Conservation (phyloP, 2,113 vertebrate species). For the Canis aureus region DNA sequence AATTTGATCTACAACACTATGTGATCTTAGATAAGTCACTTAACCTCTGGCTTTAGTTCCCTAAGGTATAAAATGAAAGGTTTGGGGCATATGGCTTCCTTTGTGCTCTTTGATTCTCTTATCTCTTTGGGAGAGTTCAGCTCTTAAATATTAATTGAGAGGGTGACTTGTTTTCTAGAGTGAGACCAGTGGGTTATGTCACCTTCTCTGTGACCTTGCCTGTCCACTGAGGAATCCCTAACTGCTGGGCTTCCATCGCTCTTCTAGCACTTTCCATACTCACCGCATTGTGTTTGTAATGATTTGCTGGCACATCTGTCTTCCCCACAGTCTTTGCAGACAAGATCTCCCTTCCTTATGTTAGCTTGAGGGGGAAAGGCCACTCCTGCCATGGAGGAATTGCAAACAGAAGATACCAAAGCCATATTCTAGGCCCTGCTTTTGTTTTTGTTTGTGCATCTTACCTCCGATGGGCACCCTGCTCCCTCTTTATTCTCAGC, state of each 20-base stretch:
- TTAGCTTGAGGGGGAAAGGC: background rate
- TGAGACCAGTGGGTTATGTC: background rate
- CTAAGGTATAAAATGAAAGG: background rate
- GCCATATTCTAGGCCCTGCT: background rate
- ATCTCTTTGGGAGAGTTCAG: background rate
- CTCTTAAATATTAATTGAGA: background rate
- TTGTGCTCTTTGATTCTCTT: background rate
- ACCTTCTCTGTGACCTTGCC: background rate
- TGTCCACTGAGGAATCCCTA: background rate
- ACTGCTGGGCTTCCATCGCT: background rate
- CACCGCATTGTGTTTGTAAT: background rate
- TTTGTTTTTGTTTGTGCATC: background rate
- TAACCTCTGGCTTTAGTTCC: slow-evolving; percentile 21
- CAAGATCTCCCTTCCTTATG: background rate
- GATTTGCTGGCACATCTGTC: background rate
- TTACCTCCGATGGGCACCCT: background rate
- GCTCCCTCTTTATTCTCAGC: background rate
- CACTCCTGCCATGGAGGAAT: background rate
- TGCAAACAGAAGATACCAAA: background rate
- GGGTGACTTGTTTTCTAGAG: slow-evolving; percentile 6
- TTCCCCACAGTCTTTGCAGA: background rate
- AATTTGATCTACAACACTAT: background rate
- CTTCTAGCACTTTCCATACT: background rate
- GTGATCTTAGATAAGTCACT: background rate
- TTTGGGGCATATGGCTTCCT: background rate